Percentiles rank a stretch among this genome's conserved stretches.
These are phyloP conservation scores for Acanthurus leucopareius DNA, from an alignment of 2,797 vertebrate species.

Conservation along the genomic window DNA sequence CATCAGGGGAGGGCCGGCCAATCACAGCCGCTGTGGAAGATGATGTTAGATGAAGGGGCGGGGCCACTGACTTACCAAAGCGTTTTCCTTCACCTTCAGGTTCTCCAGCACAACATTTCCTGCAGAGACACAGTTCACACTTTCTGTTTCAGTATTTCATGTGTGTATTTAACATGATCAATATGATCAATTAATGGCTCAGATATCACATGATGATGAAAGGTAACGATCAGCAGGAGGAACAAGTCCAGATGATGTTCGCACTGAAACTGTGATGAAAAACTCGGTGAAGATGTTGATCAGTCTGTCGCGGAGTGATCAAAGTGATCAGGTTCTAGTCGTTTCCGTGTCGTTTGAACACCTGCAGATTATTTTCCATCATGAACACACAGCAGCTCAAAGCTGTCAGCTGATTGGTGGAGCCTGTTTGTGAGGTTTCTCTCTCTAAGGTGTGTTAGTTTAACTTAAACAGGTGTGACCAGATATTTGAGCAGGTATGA, in stretches of 20 bases:
- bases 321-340: background rate
- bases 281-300: too few species aligned
- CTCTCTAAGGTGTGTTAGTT: background rate
- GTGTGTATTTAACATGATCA: too few species aligned
- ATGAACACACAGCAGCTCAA: background rate
- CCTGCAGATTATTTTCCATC: constrained; percentile 1
- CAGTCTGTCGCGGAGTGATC: background rate
- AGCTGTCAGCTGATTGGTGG: constrained; percentile 3
- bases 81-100: constrained; percentile 94
- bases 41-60: background rate
- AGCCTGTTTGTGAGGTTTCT: background rate
- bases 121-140: constrained; percentile 69
- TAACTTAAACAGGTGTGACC: background rate
- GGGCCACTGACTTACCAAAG: constrained; percentile 88
- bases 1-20: background rate
- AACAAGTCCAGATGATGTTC: too few species aligned
- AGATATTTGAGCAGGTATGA: background rate
- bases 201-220: too few species aligned
- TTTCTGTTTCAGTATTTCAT: too few species aligned
- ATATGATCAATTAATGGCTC: too few species aligned
- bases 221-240: too few species aligned
- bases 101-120: constrained; percentile 97
- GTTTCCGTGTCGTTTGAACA: background rate
- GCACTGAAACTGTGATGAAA: too few species aligned
- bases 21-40: background rate